These are phyloP conservation scores for Ochotona princeps DNA, from an alignment of 2,113 vertebrate species.

Conservation along the genomic window DNA sequence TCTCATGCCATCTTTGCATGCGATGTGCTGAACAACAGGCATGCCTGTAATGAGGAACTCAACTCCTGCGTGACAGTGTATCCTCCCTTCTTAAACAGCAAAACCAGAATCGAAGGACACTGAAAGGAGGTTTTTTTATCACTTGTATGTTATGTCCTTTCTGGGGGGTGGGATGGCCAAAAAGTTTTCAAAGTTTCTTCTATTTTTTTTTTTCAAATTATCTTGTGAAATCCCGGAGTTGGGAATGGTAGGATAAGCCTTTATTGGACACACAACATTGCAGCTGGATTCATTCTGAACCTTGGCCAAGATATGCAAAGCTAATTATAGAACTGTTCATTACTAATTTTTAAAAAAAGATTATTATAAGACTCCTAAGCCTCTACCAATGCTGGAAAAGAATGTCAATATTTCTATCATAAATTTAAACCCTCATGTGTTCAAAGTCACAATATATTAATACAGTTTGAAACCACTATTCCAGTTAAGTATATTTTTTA, in stretches of 20 bases:
- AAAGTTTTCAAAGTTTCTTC: not conserved
- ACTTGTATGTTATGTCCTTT: not conserved
- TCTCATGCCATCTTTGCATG: constrained; percentile 23
- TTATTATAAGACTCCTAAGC: constrained; percentile 49
- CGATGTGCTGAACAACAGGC: not conserved
- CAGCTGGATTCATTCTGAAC: constrained; percentile 43
- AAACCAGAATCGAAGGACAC: not conserved
- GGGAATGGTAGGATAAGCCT: not conserved
- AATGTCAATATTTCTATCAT: constrained; percentile 43
- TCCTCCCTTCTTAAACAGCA: not conserved
- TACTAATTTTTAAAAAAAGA: constrained; percentile 60
- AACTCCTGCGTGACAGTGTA: not conserved
- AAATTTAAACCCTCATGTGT: constrained; percentile 50
- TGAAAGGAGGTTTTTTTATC: not conserved
- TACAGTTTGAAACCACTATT: constrained; percentile 14
- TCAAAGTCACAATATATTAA: constrained; percentile 13
- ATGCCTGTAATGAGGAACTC: constrained; percentile 11
- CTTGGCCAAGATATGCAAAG: constrained; percentile 54
- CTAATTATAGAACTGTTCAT: constrained; percentile 66
- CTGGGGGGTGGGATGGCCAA: not conserved
- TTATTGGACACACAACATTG: not conserved
- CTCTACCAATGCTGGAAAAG: constrained; percentile 33
- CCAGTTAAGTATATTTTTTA: constrained; percentile 4
- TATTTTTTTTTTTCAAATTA: not conserved
- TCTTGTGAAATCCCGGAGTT: not conserved